Percentiles rank a stretch among this genome's conserved stretches.
Conservation (phyloP, 2,888 invertebrate genomes). For the Andrena haemorrhoa region DNA sequence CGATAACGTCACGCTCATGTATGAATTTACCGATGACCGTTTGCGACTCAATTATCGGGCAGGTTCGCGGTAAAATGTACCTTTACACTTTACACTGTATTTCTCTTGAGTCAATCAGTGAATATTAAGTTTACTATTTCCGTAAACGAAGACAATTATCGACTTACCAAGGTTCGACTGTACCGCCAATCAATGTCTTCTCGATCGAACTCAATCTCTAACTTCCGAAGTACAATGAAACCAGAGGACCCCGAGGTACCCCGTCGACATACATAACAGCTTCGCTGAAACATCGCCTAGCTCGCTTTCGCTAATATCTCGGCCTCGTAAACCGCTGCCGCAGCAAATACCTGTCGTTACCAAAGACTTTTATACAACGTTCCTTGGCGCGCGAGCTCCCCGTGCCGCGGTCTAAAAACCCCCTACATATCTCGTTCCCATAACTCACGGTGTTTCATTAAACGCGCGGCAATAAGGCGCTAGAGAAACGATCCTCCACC, state of each 20-base stretch:
- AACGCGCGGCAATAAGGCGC: conserved; percentile 6
- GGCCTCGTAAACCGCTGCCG: conserved; percentile 19
- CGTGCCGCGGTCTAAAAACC: conserved; percentile 10
- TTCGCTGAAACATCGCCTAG: not conserved
- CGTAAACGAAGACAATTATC: no score
- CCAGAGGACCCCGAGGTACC: no score
- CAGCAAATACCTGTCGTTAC: conserved; percentile 8
- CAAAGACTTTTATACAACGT: not conserved
- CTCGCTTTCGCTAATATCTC: conserved; percentile 2
- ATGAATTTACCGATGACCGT: not conserved
- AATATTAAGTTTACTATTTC: not conserved
- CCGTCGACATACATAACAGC: not conserved
- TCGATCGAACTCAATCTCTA: not conserved
- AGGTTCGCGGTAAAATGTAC: not conserved
- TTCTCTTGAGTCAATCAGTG: not conserved
- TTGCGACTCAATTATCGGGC: not conserved
- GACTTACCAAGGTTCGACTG: no score
- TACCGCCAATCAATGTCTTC: no score
- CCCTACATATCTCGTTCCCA: not conserved
- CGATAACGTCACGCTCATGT: no score
- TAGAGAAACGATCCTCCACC: conserved; percentile 8
- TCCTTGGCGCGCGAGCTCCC: not conserved
- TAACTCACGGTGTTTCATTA: conserved; percentile 32
- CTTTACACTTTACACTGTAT: not conserved
- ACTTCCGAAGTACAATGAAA: not conserved